Evolutionary conservation across 2,888 invertebrate genomes (phyloP).

Genomic region (Apamea monoglypha): DNA sequence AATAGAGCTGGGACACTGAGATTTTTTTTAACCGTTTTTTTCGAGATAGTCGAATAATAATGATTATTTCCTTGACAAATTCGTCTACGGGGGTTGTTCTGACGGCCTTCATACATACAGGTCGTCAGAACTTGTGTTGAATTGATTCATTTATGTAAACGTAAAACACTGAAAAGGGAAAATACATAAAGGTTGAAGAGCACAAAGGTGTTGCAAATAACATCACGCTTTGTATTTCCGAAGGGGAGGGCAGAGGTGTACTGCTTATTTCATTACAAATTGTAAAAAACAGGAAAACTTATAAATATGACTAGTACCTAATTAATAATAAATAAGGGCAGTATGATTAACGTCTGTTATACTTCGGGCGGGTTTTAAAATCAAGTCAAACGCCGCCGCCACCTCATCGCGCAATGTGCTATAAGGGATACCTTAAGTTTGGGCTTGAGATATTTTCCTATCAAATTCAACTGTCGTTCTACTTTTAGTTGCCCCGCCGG

Average conservation of each 20-base stretch:
- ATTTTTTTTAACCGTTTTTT: slow-evolving; percentile 3
- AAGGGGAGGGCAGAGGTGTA: background rate
- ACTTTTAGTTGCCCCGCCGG: too few relatives aligned
- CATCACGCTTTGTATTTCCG: too few relatives aligned
- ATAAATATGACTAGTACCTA: background rate
- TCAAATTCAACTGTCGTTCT: too few relatives aligned
- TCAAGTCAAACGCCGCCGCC: background rate
- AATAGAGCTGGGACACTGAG: slow-evolving; percentile 52
- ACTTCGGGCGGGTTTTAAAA: background rate
- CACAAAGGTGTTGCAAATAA: background rate
- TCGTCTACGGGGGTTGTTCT: background rate
- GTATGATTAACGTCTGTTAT: background rate
- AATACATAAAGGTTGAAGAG: background rate
- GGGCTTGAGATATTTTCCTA: too few relatives aligned
- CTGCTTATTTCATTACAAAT: background rate
- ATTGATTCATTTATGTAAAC: background rate
- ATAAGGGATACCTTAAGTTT: background rate
- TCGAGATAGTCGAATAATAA: slow-evolving; percentile 4
- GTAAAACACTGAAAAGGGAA: background rate
- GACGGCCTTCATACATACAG: background rate
- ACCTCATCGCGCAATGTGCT: background rate
- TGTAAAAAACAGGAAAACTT: background rate
- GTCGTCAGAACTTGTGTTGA: background rate
- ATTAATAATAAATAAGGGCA: background rate
- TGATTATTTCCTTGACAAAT: background rate